Base-by-base conservation (phyloP, 2,113 vertebrate genomes). In the Sakesphorus luctuosus region DNA sequence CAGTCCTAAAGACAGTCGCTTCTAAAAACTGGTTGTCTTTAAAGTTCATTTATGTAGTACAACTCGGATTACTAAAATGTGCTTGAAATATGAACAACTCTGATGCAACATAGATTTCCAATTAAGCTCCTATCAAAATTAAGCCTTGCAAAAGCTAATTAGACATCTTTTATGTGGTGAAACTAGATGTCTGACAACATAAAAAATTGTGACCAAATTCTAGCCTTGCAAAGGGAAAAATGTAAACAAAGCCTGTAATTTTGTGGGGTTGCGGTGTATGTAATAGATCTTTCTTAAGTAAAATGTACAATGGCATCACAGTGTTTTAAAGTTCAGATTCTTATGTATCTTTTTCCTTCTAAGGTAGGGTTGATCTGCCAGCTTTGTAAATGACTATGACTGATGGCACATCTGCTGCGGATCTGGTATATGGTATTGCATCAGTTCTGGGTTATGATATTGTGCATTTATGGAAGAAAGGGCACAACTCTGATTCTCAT, bases 21-120 rank as follows among this genome's bases (percentile, higher is more conserved):
- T 88, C 44, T 93, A 55, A 79, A 50, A 81, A 52, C 55, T 63
- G 14, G 40, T 69, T 79, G 19, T 93, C 87, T 80, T 82, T 85
- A 76, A 91, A 91, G 59, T 79, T 63, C 26, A 7, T 85, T 93
- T 95, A 83, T 83, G 38, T 90, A 74, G 90, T 89, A 18, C 10
- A 80, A 46, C 52, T 94, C 29, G n/a, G n/a, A 40, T 81, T 68
- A 33, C 29, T 55, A 35, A 93, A 8, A 7, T 66, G 20, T 52
- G 40, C 67, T 84, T 40, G 44, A 83, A 93, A 77, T 59, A 67
- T 4, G 40, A 78, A 84, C 11, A 3, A 25, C 19, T 63, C 36
- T 84, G 47, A 63, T 33, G 59, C 46, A 79, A 56, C 52, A 31
- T n/a, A 40, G 33, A 38, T 67, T 75, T 86, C 20, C 75, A 72